Conservation (phyloP, 1,140 invertebrate genomes). For the Oppia nitens region DNA sequence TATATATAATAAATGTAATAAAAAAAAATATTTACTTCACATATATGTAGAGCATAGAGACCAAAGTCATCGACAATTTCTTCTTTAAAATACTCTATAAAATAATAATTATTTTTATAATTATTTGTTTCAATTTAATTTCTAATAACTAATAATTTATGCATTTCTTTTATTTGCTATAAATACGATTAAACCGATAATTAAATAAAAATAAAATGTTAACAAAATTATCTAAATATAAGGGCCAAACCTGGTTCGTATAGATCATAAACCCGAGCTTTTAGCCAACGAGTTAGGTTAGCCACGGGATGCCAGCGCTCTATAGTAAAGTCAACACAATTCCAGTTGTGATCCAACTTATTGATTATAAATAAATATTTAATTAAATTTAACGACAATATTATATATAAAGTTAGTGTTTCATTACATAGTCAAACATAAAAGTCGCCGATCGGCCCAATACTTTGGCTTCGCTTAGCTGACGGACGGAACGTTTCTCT, state of each 20-base stretch:
- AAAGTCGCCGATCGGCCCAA: conserved; percentile 17
- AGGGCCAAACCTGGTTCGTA: conserved; percentile 37
- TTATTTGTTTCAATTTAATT: conserved; percentile 5
- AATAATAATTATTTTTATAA: conserved; percentile 15
- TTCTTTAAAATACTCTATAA: conserved; percentile 39
- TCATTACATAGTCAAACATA: conserved; percentile 18
- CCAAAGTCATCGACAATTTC: conserved; percentile 37
- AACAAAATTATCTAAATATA: no score
- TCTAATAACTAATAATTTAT: no score
- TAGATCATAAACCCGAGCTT: conserved; percentile 33
- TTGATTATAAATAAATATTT: conserved; percentile 3
- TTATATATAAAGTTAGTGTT: no score
- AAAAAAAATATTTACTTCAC: conserved; percentile 39
- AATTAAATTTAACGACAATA: no score
- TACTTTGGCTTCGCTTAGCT: conserved; percentile 17
- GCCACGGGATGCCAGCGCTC: conserved; percentile 35
- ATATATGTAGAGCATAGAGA: conserved; percentile 39
- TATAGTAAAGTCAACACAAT: conserved; percentile 31
- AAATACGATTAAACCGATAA: no score
- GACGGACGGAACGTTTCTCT: conserved; percentile 24
- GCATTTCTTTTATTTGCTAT: no score
- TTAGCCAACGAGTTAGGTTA: conserved; percentile 32
- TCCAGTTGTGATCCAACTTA: conserved; percentile 31
- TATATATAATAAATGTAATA: no score
- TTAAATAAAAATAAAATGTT: no score